Evolutionary conservation across 2,113 vertebrate species (phyloP).

Genomic region (Hypocryptadius cinnamomeus): DNA sequence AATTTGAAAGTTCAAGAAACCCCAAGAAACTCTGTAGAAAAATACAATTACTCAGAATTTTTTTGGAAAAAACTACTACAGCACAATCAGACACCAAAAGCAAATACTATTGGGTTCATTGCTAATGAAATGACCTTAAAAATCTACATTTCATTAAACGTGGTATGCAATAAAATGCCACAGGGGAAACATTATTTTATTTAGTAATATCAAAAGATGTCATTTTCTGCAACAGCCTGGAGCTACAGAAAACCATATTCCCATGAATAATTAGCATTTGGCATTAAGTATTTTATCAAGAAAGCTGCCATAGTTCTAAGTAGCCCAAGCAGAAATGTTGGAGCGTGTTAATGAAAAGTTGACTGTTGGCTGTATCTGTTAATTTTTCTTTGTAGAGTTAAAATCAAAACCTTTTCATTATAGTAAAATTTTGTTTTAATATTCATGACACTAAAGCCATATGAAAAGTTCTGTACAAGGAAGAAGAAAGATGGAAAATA

Average conservation of each 20-base stretch:
- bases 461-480: not conserved
- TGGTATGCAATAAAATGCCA: not conserved
- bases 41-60: not conserved
- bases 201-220: constrained; percentile 29
- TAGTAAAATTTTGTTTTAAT: not conserved
- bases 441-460: not conserved
- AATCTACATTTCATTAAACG: constrained; percentile 1
- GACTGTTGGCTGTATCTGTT: not conserved
- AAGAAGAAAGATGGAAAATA: not conserved
- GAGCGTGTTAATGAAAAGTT: not conserved
- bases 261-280: constrained; percentile 31
- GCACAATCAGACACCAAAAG: not conserved
- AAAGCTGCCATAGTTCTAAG: not conserved
- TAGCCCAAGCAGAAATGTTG: not conserved
- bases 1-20: not conserved
- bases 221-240: constrained; percentile 10
- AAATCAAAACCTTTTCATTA: not conserved
- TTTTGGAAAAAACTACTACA: not conserved
- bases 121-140: constrained; percentile 26
- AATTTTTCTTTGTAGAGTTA: not conserved
- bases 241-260: not conserved
- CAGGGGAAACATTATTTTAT: constrained; percentile 9
- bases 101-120: not conserved
- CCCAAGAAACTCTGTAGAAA: not conserved
- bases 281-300: constrained; percentile 23